phyloP scores from a whole-genome alignment of 2,888 invertebrate species.

The Herminia tarsipennalis region DNA sequence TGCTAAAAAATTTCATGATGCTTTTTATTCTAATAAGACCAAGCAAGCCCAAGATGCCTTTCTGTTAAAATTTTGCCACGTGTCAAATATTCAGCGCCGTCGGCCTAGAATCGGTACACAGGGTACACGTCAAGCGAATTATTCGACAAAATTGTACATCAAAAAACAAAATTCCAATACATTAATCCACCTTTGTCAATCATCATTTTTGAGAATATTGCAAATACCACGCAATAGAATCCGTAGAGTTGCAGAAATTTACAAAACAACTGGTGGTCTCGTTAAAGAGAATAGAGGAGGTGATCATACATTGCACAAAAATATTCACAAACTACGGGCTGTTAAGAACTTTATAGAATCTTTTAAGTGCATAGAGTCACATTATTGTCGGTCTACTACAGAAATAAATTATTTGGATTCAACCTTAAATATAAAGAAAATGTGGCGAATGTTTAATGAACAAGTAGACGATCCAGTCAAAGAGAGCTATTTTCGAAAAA shows the following conservation, averaged over 20 bases:
- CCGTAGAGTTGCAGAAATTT: not conserved
- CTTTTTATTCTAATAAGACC: not conserved
- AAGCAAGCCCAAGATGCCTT: not conserved
- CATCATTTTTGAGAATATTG: conserved; percentile 1
- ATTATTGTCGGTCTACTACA: conserved; percentile 6
- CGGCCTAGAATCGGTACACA: not conserved
- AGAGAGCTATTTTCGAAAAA: conserved; percentile 8
- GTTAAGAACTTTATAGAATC: conserved; percentile 6
- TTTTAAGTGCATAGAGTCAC: conserved; percentile 7
- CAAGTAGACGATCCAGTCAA: not conserved
- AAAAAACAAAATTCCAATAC: conserved; percentile 2
- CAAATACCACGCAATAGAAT: conserved; percentile 4
- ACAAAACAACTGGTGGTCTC: conserved; percentile 3
- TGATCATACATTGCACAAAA: conserved; percentile 4
- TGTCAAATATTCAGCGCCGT: not conserved
- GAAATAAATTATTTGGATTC: conserved; percentile 6
- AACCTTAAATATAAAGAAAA: conserved; percentile 1
- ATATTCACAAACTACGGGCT: conserved; percentile 1
- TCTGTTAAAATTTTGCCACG: not conserved
- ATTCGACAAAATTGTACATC: conserved; percentile 4
- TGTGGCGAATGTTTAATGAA: not conserved
- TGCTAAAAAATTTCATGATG: not conserved
- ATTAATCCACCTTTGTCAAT: conserved; percentile 4
- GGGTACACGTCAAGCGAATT: not conserved
- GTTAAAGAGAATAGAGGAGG: conserved; percentile 8